These are phyloP conservation scores for Phaedon cochleariae DNA, from an alignment of 2,888 invertebrate species.

Conservation along the genomic window DNA sequence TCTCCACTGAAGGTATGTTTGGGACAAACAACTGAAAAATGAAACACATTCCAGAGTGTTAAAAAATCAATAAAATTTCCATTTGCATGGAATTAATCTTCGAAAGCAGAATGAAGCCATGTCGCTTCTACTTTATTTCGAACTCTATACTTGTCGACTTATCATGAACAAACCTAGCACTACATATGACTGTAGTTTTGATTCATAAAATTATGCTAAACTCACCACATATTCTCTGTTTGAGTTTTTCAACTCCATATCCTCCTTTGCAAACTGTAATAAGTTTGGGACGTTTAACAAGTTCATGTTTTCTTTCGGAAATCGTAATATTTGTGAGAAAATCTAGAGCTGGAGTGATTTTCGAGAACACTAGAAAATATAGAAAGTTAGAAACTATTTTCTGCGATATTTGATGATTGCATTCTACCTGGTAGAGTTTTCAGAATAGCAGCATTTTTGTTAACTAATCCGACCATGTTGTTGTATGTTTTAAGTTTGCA, in stretches of 20 bases:
- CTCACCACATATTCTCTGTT: conserved; percentile 58
- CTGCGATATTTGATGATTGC: too few species aligned
- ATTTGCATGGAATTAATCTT: too few species aligned
- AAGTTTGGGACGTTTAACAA: conserved; percentile 50
- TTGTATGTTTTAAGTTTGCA: conserved; percentile 57
- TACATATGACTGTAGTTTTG: too few species aligned
- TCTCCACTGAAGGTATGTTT: conserved; percentile 56
- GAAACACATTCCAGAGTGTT: too few species aligned
- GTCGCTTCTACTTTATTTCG: too few species aligned
- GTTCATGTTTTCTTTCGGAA: not conserved
- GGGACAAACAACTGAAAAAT: conserved; percentile 56
- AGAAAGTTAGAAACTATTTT: too few species aligned
- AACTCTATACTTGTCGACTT: too few species aligned
- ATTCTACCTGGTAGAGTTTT: conserved; percentile 56
- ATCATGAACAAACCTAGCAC: too few species aligned
- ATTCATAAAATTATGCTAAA: too few species aligned
- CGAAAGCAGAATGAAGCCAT: too few species aligned
- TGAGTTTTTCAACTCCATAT: conserved; percentile 55
- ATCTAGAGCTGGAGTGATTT: conserved; percentile 19
- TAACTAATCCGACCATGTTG: conserved; percentile 53
- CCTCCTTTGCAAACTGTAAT: conserved; percentile 57
- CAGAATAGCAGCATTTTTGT: conserved; percentile 56
- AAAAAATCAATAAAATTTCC: too few species aligned
- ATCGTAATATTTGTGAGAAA: conserved; percentile 26
- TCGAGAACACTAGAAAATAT: conserved; percentile 40